Percentiles rank a stretch among this genome's conserved stretches.
Evolutionary conservation across 2,113 vertebrate genomes (phyloP).

Genomic region (Chloropsis hardwickii): DNA sequence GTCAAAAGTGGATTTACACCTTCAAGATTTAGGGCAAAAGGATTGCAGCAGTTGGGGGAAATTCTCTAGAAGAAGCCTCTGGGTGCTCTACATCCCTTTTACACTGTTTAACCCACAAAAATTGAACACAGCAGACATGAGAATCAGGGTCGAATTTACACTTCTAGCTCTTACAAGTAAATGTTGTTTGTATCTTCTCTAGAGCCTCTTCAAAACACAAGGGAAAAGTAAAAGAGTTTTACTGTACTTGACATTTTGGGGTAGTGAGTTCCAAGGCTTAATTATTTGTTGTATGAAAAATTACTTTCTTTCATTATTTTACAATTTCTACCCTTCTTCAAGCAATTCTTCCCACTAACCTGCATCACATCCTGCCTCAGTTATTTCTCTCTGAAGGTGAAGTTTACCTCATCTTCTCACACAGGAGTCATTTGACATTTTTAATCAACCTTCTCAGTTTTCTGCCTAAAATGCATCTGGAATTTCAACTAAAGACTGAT

Average conservation of each 20-base stretch:
- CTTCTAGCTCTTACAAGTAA: background rate
- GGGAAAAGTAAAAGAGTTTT: background rate
- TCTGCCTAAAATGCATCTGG: background rate
- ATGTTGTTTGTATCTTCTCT: background rate
- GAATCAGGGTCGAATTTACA: rapidly evolving
- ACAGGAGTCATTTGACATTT: background rate
- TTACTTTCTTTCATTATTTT: background rate
- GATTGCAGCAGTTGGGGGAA: background rate
- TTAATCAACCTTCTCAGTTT: background rate
- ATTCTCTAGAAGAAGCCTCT: background rate
- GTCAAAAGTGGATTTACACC: background rate
- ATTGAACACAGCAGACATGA: background rate
- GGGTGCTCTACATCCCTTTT: background rate
- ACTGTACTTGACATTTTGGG: background rate
- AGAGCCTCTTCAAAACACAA: background rate
- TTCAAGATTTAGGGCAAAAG: background rate
- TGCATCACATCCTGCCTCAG: background rate
- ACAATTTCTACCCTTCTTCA: background rate
- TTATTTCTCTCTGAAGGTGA: background rate
- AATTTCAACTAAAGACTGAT: background rate
- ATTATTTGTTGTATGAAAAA: background rate
- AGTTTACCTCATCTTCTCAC: background rate
- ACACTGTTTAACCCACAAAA: background rate
- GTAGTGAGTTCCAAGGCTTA: background rate
- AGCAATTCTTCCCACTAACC: background rate